Evolutionary conservation across 2,888 invertebrate species (phyloP).

Genomic region (Ypsolopha scabrella): DNA sequence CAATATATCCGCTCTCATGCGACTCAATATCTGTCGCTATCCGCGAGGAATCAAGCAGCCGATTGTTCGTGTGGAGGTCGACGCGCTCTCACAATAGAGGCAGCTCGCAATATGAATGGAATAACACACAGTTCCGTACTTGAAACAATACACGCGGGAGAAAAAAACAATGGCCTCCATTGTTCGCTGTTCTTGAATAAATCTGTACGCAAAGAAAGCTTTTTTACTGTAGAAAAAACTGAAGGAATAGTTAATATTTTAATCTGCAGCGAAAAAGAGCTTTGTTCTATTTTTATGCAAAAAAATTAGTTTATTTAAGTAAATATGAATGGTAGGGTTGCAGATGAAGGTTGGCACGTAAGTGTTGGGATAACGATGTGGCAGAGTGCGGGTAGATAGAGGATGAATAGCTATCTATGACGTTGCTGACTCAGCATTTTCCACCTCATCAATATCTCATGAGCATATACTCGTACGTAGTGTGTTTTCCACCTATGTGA

Average conservation of each 20-base stretch:
- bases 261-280: too few relatives aligned
- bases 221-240: slow-evolving; percentile 1
- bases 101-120: slow-evolving; percentile 34
- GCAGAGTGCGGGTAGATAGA: too few relatives aligned
- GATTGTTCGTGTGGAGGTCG: slow-evolving; percentile 29
- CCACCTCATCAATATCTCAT: too few relatives aligned
- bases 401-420: too few relatives aligned
- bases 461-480: too few relatives aligned
- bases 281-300: too few relatives aligned
- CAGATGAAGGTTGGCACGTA: too few relatives aligned
- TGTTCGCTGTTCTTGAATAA: slow-evolving; percentile 7
- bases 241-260: neutral
- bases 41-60: slow-evolving; percentile 9
- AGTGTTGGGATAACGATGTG: too few relatives aligned
- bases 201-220: neutral
- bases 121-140: slow-evolving; percentile 28
- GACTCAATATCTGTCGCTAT: neutral
- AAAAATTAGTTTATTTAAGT: too few relatives aligned
- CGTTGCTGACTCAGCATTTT: too few relatives aligned
- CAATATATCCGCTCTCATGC: slow-evolving; percentile 1
- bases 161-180: slow-evolving; percentile 14
- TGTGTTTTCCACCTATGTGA: too few relatives aligned
- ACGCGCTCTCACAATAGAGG: slow-evolving; percentile 37
- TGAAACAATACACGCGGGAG: slow-evolving; percentile 12
- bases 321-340: too few relatives aligned